These are phyloP conservation scores for Mustelus asterias DNA, from an alignment of 2,113 vertebrate species.

Conservation along the genomic window DNA sequence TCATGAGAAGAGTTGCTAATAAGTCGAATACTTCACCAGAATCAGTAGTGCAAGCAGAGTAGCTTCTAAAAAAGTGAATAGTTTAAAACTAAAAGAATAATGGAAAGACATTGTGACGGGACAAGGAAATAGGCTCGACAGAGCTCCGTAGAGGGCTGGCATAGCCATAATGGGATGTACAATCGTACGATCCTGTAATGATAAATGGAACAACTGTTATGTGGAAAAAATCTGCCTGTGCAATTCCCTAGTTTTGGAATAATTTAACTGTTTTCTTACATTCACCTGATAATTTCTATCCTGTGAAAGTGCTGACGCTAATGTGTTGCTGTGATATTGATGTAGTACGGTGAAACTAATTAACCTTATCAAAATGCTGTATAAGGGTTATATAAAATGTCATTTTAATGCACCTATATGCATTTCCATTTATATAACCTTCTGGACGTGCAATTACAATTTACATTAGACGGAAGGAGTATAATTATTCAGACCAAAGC, in stretches of 20 bases:
- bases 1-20: background rate
- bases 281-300: background rate
- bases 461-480: background rate
- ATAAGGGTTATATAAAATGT: background rate
- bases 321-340: background rate
- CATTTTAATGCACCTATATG: background rate
- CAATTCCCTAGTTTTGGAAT: background rate
- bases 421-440: conserved; percentile 6
- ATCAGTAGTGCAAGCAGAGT: background rate
- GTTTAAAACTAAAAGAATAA: background rate
- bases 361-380: conserved; percentile 32
- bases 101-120: background rate
- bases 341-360: background rate
- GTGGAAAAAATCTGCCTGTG: background rate
- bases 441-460: background rate
- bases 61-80: background rate
- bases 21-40: background rate
- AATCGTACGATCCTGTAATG: background rate
- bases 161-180: background rate
- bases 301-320: background rate
- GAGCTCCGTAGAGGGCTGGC: background rate
- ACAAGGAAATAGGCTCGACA: background rate
- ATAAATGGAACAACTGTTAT: background rate
- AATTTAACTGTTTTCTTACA: background rate
- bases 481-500: background rate